These are phyloP conservation scores for Orcinus orca DNA, from an alignment of 2,113 vertebrate species.

Conservation along the genomic window DNA sequence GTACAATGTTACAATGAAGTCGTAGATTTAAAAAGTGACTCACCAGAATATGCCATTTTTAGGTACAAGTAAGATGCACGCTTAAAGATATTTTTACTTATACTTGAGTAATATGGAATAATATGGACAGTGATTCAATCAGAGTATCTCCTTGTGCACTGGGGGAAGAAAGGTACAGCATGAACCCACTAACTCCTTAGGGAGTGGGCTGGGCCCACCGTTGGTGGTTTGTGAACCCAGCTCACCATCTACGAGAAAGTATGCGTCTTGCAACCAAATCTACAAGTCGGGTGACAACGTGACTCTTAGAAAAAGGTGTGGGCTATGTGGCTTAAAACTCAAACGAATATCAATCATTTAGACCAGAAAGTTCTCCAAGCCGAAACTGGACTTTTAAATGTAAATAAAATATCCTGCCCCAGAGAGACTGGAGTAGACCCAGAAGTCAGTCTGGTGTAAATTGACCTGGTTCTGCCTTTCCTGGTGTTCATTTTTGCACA, in stretches of 20 bases:
- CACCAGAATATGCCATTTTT: not conserved
- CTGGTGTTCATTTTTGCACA: accelerated
- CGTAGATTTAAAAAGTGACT: not conserved
- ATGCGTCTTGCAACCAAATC: not conserved
- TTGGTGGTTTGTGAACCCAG: not conserved
- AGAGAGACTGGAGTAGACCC: not conserved
- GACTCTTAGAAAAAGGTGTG: not conserved
- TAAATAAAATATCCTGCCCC: not conserved
- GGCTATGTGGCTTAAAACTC: not conserved
- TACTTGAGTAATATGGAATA: not conserved
- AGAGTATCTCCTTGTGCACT: not conserved
- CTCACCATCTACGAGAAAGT: not conserved
- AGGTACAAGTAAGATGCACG: not conserved
- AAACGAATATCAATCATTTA: not conserved
- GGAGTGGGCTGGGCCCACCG: not conserved
- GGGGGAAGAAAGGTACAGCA: not conserved
- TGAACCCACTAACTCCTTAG: accelerated
- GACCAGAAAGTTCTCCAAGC: not conserved
- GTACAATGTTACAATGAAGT: not conserved
- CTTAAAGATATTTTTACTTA: not conserved
- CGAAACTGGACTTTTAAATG: not conserved
- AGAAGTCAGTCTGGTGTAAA: not conserved
- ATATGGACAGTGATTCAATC: not conserved
- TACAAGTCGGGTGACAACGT: not conserved
- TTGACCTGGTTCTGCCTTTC: not conserved